These are phyloP conservation scores for Tuberolachnus salignus DNA, from an alignment of 2,888 invertebrate genomes.

Conservation along the genomic window DNA sequence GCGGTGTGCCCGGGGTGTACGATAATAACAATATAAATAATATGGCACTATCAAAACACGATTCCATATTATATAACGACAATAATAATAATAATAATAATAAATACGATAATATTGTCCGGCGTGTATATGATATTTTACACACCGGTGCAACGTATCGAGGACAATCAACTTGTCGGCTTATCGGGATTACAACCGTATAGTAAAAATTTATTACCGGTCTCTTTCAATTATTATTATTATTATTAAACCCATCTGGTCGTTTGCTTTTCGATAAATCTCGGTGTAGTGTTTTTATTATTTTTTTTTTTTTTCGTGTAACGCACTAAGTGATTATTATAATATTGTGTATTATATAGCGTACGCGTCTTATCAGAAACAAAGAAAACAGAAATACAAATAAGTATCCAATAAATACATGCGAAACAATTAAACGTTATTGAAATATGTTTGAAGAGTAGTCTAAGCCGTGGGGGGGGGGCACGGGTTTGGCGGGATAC, in stretches of 20 bases:
- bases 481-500: too few species aligned
- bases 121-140: neutral
- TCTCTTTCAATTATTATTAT: conserved; percentile 44
- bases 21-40: too few species aligned
- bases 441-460: too few species aligned
- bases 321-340: neutral
- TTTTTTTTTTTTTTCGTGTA: neutral
- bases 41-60: conserved; percentile 42
- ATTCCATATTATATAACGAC: conserved; percentile 42
- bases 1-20: conserved; percentile 12
- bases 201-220: conserved; percentile 40
- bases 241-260: conserved; percentile 42
- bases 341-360: neutral
- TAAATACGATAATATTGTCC: conserved; percentile 45
- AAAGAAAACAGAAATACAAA: too few species aligned
- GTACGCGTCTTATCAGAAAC: neutral
- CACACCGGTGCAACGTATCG: neutral
- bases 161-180: conserved; percentile 54
- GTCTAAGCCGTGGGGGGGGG: too few species aligned
- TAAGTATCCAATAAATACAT: too few species aligned
- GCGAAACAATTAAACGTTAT: too few species aligned
- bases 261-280: neutral
- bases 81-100: conserved; percentile 47
- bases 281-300: too few species aligned
- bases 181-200: conserved; percentile 50